Evolutionary conservation across 1,140 invertebrate species (phyloP).

Genomic region (Lepidurus packardi): DNA sequence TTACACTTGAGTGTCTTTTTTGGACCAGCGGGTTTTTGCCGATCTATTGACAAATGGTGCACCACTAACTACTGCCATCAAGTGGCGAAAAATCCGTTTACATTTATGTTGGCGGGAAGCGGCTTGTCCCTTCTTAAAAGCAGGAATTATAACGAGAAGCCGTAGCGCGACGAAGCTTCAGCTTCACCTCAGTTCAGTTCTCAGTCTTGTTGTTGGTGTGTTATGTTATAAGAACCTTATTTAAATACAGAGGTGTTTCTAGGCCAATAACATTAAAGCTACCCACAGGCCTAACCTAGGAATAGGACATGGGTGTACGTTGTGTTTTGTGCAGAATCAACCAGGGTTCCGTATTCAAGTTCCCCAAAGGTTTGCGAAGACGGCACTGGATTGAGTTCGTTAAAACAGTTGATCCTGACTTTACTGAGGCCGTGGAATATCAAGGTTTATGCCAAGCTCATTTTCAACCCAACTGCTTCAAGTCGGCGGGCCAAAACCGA

Average conservation of each 20-base stretch:
- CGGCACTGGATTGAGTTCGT: constrained; percentile 4
- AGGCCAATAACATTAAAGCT: neutral
- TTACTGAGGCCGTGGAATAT: constrained; percentile 11
- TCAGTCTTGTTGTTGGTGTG: neutral
- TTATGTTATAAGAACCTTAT: neutral
- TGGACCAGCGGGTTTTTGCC: no score
- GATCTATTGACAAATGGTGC: neutral
- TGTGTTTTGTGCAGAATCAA: neutral
- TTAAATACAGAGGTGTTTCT: no score
- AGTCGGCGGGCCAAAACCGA: constrained; percentile 3
- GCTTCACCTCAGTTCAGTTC: neutral
- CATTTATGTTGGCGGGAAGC: neutral
- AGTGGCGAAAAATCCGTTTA: neutral
- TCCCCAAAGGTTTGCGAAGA: constrained; percentile 4
- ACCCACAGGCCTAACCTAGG: neutral
- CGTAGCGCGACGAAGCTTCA: neutral
- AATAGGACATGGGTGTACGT: neutral
- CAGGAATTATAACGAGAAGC: neutral
- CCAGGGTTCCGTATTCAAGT: neutral
- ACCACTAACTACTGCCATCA: neutral
- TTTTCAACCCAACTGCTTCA: constrained; percentile 10
- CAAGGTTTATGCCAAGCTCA: constrained; percentile 16
- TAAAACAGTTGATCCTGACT: neutral
- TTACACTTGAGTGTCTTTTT: no score
- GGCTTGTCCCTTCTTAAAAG: neutral